A percentile compares a stretch with the other conserved stretches of the same genome.
Conservation (phyloP, 2,113 vertebrate species). For the Tympanuchus pallidicinctus region DNA sequence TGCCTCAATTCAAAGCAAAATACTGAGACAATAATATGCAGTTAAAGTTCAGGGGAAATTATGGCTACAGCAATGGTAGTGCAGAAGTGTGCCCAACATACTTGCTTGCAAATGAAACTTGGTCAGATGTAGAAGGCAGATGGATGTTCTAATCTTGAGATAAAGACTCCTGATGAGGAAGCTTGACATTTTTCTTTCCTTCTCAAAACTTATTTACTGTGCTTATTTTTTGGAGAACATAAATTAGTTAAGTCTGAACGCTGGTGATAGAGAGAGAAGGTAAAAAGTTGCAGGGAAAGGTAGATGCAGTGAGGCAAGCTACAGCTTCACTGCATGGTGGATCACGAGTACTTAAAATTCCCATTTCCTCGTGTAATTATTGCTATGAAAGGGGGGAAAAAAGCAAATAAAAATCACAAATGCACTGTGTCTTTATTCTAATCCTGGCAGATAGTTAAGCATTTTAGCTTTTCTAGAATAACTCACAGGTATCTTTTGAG, state of each 20-base stretch:
- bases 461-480: neutral
- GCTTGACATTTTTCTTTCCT: neutral
- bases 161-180: neutral
- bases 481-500: neutral
- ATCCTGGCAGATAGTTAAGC: neutral
- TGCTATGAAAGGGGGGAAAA: neutral
- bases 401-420: neutral
- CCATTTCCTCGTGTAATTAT: neutral
- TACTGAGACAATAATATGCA: neutral
- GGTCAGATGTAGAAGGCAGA: neutral
- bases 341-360: neutral
- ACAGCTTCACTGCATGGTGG: neutral
- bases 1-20: neutral
- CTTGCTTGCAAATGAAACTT: neutral
- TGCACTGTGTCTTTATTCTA: fast-evolving
- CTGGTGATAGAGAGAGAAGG: neutral
- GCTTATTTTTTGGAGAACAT: neutral
- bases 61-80: neutral
- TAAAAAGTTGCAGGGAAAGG: neutral
- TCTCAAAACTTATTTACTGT: neutral
- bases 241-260: neutral
- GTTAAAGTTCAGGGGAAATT: neutral
- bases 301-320: neutral
- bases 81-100: neutral
- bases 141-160: neutral